Conservation (phyloP, 2,888 invertebrate genomes). For the Plagiodera versicolora region DNA sequence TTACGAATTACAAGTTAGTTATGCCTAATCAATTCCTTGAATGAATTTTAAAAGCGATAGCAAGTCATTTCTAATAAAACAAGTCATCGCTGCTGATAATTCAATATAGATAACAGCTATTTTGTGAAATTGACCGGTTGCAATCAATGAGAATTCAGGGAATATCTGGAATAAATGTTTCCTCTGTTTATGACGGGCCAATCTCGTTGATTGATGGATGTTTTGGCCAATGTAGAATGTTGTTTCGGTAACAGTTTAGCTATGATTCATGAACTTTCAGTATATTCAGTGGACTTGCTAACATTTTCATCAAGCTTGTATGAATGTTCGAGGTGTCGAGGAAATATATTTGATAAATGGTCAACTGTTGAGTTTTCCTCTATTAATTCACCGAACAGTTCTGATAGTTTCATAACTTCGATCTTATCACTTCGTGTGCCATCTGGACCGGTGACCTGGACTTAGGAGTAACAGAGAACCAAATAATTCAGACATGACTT, state of each 20-base stretch:
- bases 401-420: no score
- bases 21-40: no score
- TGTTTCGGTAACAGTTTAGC: background rate
- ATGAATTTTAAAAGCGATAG: no score
- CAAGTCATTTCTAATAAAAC: no score
- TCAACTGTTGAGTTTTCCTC: background rate
- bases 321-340: background rate
- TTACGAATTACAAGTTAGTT: no score
- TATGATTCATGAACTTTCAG: background rate
- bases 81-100: background rate
- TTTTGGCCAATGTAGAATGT: slow-evolving; percentile 34
- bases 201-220: slow-evolving; percentile 54
- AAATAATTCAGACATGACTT: no score
- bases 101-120: background rate
- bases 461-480: no score
- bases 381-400: no score
- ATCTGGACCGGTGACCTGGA: no score
- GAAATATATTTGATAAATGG: no score
- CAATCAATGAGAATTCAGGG: slow-evolving; percentile 21
- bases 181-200: slow-evolving; percentile 53
- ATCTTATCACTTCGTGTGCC: no score
- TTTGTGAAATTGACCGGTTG: slow-evolving; percentile 17
- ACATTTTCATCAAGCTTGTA: background rate
- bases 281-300: background rate
- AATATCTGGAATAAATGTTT: slow-evolving; percentile 25